phyloP scores from a whole-genome alignment of 2,113 vertebrate genomes.

The Vombatus ursinus region DNA sequence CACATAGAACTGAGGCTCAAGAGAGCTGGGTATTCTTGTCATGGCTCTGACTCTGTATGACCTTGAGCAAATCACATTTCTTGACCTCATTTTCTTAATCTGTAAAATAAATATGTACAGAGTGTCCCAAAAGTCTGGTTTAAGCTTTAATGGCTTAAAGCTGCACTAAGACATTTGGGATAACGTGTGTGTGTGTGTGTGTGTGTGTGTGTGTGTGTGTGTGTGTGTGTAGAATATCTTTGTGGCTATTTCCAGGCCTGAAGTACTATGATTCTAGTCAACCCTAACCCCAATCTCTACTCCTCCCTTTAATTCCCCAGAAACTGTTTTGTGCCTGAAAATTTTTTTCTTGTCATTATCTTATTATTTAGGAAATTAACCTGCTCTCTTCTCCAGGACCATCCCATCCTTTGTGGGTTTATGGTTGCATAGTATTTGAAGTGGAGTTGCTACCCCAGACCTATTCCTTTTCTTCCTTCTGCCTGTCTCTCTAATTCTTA shows the following conservation, averaged over 20 bases:
- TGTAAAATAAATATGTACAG: not conserved
- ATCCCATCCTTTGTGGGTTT: constrained; percentile 23
- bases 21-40: not conserved
- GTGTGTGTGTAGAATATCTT: not conserved
- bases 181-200: not conserved
- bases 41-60: not conserved
- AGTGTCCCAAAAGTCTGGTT: not conserved
- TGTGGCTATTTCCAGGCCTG: not conserved
- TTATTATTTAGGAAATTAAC: constrained; percentile 31
- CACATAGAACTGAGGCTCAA: not conserved
- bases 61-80: not conserved
- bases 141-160: not conserved
- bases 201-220: not conserved
- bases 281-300: not conserved
- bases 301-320: not conserved
- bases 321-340: not conserved
- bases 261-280: not conserved
- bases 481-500: constrained; percentile 26
- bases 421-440: not conserved
- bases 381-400: not conserved
- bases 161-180: not conserved
- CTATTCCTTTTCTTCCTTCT: constrained; percentile 4
- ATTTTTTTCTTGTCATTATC: not conserved
- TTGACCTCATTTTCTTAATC: not conserved
- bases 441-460: not conserved